Percentiles rank a stretch among this genome's conserved stretches.
phyloP scores from a whole-genome alignment of 2,888 invertebrate genomes.

The Ennomos fuscantarius region DNA sequence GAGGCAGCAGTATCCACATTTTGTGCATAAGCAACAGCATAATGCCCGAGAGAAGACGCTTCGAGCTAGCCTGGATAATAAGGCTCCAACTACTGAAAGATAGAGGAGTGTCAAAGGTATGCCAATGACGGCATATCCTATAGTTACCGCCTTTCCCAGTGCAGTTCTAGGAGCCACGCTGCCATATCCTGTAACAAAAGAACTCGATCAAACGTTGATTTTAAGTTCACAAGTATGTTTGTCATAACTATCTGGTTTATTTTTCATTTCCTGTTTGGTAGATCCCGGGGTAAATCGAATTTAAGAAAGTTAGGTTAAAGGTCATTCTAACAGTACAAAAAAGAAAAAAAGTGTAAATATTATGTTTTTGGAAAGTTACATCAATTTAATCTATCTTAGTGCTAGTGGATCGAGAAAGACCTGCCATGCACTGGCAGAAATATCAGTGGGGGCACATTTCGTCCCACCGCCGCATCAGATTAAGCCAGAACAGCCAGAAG shows the following conservation, averaged over 20 bases:
- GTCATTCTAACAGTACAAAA: constrained; percentile 31
- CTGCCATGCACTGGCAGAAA: background rate
- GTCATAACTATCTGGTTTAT: too few relatives aligned
- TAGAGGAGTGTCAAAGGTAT: constrained; percentile 95
- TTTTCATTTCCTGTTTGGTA: too few relatives aligned
- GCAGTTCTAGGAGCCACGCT: constrained; percentile 96
- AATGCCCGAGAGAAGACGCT: constrained; percentile 92
- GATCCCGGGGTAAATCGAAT: constrained; percentile 33
- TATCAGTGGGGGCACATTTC: constrained; percentile 1
- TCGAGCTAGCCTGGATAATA: constrained; percentile 92
- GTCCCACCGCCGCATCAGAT: constrained; percentile 5
- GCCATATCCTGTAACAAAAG: constrained; percentile 90
- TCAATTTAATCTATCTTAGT: constrained; percentile 24
- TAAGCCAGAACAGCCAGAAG: too few relatives aligned
- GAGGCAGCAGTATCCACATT: constrained; percentile 94
- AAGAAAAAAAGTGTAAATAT: constrained; percentile 29
- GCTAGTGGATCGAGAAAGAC: background rate
- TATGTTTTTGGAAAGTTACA: constrained; percentile 5
- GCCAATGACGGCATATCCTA: constrained; percentile 94
- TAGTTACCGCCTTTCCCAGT: constrained; percentile 96
- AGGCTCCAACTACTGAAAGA: constrained; percentile 93
- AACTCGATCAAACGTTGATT: too few relatives aligned
- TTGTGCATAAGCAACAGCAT: constrained; percentile 95
- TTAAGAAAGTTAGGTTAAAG: constrained; percentile 28
- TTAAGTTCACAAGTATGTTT: too few relatives aligned